Base-by-base conservation (phyloP, 2,888 invertebrate species). In the Patella pellucida region DNA sequence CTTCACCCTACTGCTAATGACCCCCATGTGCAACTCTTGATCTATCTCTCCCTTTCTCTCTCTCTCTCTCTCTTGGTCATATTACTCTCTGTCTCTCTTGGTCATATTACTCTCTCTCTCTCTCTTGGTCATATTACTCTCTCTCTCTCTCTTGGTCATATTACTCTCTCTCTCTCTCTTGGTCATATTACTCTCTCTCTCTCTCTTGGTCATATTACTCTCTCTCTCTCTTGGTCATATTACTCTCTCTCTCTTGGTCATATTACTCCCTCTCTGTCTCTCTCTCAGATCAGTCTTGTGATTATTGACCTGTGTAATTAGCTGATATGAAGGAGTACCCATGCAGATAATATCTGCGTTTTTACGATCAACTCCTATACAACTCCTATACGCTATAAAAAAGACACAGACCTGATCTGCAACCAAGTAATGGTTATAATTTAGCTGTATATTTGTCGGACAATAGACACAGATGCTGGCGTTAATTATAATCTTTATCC, bases 31-130 rank as follows among this genome's bases (percentile, higher is more conserved):
- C 7, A 5, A 31, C 41, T 74, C 69, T 52, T 31, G 50, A 27
- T 69, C 54, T 70, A 41, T 70, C 41, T 69, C 52, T 70, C 54
- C 70, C 51, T 69, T 52, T 69, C 23, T 52, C 52, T 74, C 3
- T 52, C 52, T 69, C 12, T 52, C 52, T 69, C 68, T 69, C 69
- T 52, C 52, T 52, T n/a, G n/a, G n/a, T n/a, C n/a, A n/a, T 50
- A 68, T 73, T 12, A 52, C 68, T 73, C 19, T 73, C 68, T 67
- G 14, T 73, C 41, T 73, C 68, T 68, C 27, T n/a, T n/a, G n/a
- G n/a, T n/a, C n/a, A n/a, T n/a, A n/a, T n/a, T n/a, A n/a, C 72
- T 56, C 72, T 56, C 50, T 41, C 31, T 62, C 11, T 31, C 31
- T 27, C 27, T 27, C 27, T n/a, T n/a, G n/a, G n/a, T n/a, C n/a